These are phyloP conservation scores for Myanophis thanlyinensis DNA, from an alignment of 2,113 vertebrate species.

Conservation along the genomic window DNA sequence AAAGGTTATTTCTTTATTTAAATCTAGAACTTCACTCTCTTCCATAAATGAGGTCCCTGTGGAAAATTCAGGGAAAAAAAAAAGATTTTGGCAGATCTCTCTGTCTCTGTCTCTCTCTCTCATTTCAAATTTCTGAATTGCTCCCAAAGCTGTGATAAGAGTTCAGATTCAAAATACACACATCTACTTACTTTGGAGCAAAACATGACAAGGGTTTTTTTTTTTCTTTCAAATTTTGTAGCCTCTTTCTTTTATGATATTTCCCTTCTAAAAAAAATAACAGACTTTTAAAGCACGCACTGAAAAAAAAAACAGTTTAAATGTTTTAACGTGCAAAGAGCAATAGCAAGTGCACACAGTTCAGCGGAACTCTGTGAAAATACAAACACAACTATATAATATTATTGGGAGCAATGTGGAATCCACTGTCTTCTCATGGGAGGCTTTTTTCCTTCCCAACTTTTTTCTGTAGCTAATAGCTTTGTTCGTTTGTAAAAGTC, in stretches of 20 bases:
- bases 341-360: background rate
- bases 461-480: background rate
- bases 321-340: background rate
- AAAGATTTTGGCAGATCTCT: background rate
- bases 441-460: background rate
- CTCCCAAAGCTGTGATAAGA: background rate
- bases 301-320: background rate
- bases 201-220: background rate
- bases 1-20: background rate
- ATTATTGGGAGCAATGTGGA: background rate
- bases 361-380: background rate
- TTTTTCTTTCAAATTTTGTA: background rate
- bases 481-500: background rate
- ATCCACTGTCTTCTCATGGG: background rate
- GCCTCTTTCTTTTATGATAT: background rate
- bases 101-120: background rate
- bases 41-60: background rate
- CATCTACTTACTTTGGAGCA: background rate
- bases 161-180: background rate
- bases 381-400: background rate
- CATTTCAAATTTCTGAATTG: background rate
- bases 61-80: background rate
- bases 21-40: background rate
- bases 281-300: background rate
- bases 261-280: background rate